Base-by-base conservation (phyloP, 2,888 invertebrate species). In the Idaea dimidiata region DNA sequence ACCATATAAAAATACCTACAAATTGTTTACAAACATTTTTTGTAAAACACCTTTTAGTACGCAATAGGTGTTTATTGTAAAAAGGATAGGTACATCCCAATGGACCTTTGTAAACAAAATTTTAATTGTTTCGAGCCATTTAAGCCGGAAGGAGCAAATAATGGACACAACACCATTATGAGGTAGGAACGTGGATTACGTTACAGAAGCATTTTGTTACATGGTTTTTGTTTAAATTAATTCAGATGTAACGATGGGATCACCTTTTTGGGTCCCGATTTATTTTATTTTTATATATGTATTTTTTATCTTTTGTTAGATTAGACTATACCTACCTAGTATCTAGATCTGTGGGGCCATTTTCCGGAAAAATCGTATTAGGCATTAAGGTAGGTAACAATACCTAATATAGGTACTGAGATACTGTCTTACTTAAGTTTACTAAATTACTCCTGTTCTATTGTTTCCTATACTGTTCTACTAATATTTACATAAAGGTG, bases 81-180 rank as follows among this genome's bases (percentile, higher is more conserved):
- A 62, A 43, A 64, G 54, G 62, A 64, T 56, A n/a, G n/a, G n/a
- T n/a, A 58, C 43, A 43, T 43, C 53, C 57, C 64, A 68, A 65
- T 65, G 68, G 73, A 73, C 74, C 74, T 75, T 72, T 72, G 69
- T 75, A 75, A 72, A 79, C 77, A 79, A 73, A 69, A 72, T 75
- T 75, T 79, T 80, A 80, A 80, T 80, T 75, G 73, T 73, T 75
- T 62, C 70, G 65, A 72, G 71, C 80, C 74, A 75, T 77, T 78
- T 72, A 72, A 64, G 62, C 71, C 74, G 77, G 79, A 79, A 70
- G 71, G 69, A 70, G 68, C 70, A 69, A 69, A 77, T 75, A 75
- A 69, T 69, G 68, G 66, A 66, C 66, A 67, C 66, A 65, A 64
- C 63, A 62, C 60, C 60, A 59, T 63, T 64, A 61, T 53, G 66